These are phyloP conservation scores for Plutella xylostella DNA, from an alignment of 2,888 invertebrate genomes.

Conservation along the genomic window DNA sequence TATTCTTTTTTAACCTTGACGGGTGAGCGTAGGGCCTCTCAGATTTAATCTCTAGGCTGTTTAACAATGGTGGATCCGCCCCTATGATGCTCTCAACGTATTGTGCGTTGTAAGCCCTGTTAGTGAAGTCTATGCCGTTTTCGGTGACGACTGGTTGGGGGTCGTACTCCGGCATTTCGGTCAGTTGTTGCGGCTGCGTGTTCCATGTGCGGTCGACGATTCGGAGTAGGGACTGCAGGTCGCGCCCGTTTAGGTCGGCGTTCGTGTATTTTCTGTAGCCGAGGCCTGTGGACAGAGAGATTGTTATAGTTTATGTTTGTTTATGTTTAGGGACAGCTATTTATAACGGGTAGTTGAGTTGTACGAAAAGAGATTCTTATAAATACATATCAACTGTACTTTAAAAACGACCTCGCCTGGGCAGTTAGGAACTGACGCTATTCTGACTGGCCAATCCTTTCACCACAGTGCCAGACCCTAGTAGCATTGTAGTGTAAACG, in stretches of 20 bases:
- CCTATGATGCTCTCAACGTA: constrained; percentile 41
- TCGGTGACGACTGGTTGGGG: constrained; percentile 30
- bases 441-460: no score
- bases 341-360: no score
- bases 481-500: no score
- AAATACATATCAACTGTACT: constrained; percentile 4
- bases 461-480: no score
- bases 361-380: no score
- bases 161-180: constrained; percentile 29
- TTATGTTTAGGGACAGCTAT: no score
- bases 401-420: background rate
- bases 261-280: constrained; percentile 38
- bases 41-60: constrained; percentile 30
- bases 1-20: constrained; percentile 27
- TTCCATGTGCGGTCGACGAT: constrained; percentile 29
- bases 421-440: no score
- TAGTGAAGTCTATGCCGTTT: constrained; percentile 47
- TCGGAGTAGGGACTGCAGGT: constrained; percentile 37
- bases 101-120: constrained; percentile 29
- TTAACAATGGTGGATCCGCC: constrained; percentile 40
- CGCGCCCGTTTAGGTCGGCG: constrained; percentile 35
- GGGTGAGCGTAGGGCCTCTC: constrained; percentile 32
- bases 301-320: no score
- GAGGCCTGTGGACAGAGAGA: constrained; percentile 31
- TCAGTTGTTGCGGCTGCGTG: constrained; percentile 30